Percentiles rank a stretch among this genome's conserved stretches.
Evolutionary conservation across 2,888 invertebrate genomes (phyloP).

Genomic region (Syrista parreyssii): DNA sequence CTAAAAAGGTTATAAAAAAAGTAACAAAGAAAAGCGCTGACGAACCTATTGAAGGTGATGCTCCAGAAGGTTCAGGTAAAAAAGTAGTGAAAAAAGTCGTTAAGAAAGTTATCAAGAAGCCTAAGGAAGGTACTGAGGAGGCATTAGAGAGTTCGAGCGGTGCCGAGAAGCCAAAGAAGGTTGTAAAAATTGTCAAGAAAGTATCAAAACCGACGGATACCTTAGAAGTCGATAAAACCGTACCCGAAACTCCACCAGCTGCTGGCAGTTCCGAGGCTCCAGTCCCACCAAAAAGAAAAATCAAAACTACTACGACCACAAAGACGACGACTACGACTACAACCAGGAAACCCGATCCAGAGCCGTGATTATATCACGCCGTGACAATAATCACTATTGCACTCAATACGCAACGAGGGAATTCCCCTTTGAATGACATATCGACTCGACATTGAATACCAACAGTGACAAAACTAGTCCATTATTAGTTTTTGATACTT

Average conservation of each 20-base stretch:
- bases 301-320: constrained; percentile 33
- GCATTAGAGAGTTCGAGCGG: constrained; percentile 34
- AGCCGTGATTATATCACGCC: constrained; percentile 33
- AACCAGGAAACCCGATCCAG: constrained; percentile 43
- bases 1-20: constrained; percentile 37
- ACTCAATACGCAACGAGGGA: background rate
- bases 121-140: constrained; percentile 43
- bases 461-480: constrained; percentile 36
- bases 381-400: background rate
- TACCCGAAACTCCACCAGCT: constrained; percentile 69
- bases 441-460: background rate
- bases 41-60: constrained; percentile 40
- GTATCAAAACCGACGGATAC: constrained; percentile 43
- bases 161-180: constrained; percentile 65
- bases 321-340: constrained; percentile 30
- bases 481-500: constrained; percentile 35
- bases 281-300: constrained; percentile 66
- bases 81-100: constrained; percentile 69
- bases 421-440: background rate
- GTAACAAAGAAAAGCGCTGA: constrained; percentile 40
- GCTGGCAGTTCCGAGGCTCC: constrained; percentile 57
- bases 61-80: constrained; percentile 45
- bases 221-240: constrained; percentile 64
- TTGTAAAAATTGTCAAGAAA: constrained; percentile 68
- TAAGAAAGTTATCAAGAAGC: constrained; percentile 65